Evolutionary conservation across 2,888 invertebrate genomes (phyloP), one percentile per base, ranked within the genome.

Genomic region (Tipula confusa): DNA sequence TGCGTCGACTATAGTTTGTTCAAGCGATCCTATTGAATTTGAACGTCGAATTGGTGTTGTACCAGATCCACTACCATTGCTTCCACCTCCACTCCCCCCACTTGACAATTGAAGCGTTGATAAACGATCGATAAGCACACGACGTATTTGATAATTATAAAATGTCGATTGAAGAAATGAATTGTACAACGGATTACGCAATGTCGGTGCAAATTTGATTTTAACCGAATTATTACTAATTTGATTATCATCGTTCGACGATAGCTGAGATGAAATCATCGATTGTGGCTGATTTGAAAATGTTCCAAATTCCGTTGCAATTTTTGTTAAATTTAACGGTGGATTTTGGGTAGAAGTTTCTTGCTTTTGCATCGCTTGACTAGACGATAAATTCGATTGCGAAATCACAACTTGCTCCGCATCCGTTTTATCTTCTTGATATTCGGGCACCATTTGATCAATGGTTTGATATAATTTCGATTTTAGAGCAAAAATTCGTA

Each of bases 391-490:
- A 11, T 24, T 64, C 7, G 64, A 24, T 1, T 9, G 64, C n/a
- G n/a, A n/a, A 11, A 0, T 18, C 9, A 64, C 64, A 9, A 24
- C 24, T 64, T 24, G 24, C 7, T 29, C 80, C 15, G 15, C 29
- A 29, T n/a, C 80, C 29, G 29, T 13, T 36, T 82, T 18, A 18
- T 82, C 82, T 33, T 82, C 33, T 9, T 31, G 18, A 3, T 9
- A 33, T 82, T 82, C 88, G 79, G 90, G 90, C 82, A 90, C 90
- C n/a, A 89, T 87, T 84, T 85, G 85, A 79, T 85, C 85, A 2
- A 82, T 15, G 11, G 15, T 80, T 80, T 80, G 29, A 36, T 18
- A 33, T 2, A 82, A 1, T 82, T 82, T 82, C 1, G 80, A 80
- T 80, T 29, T 29, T 80, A 80, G 24, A 9, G 64, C 64, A 64